These are phyloP conservation scores for Barypeithes pellucidus DNA, from an alignment of 2,888 invertebrate species.

Conservation along the genomic window DNA sequence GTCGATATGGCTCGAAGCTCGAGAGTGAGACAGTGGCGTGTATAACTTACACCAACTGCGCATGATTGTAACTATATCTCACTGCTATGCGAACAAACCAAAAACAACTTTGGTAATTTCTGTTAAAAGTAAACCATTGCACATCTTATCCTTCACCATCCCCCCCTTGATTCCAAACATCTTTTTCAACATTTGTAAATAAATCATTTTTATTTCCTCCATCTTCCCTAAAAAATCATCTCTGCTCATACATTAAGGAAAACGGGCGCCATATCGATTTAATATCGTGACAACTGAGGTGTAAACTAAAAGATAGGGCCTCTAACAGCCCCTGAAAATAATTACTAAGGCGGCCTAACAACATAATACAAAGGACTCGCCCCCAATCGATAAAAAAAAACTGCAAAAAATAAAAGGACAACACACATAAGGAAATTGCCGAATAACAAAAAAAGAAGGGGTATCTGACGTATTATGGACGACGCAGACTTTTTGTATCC, in stretches of 20 bases:
- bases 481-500: background rate
- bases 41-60: no score
- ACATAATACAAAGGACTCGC: constrained; percentile 26
- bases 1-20: no score
- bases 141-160: background rate
- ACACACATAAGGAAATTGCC: constrained; percentile 45
- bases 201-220: background rate
- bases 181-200: background rate
- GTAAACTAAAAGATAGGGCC: constrained; percentile 32
- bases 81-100: no score
- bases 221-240: constrained; percentile 1
- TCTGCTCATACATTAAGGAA: background rate
- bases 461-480: constrained; percentile 30
- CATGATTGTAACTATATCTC: no score
- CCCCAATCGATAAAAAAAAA: constrained; percentile 29
- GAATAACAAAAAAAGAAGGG: constrained; percentile 40
- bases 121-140: no score
- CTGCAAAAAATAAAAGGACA: constrained; percentile 32
- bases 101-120: no score
- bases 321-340: constrained; percentile 25
- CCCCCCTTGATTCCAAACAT: background rate
- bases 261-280: constrained; percentile 5
- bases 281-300: constrained; percentile 17
- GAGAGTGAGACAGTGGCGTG: no score
- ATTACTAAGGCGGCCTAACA: constrained; percentile 28